phyloP scores from a whole-genome alignment of 2,113 vertebrate species.

The Bubo scandiacus region DNA sequence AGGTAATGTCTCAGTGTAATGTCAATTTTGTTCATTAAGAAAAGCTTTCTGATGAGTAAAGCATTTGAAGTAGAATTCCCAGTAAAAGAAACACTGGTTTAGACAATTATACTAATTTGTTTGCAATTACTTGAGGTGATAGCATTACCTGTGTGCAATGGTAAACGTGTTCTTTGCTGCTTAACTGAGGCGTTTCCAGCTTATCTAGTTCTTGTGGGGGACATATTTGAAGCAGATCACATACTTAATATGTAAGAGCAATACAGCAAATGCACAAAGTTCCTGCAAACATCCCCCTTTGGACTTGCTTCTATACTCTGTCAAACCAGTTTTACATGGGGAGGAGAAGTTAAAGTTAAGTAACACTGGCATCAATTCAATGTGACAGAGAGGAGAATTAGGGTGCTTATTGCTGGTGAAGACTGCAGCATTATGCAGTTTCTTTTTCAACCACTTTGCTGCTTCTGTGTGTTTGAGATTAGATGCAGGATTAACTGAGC shows the following conservation, averaged over 20 bases:
- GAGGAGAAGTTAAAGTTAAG: background rate
- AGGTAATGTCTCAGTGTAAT: background rate
- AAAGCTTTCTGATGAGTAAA: background rate
- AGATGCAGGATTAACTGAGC: background rate
- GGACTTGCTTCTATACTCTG: background rate
- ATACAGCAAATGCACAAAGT: background rate
- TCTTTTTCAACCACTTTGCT: background rate
- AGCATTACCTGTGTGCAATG: background rate
- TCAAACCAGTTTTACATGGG: background rate
- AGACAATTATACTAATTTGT: background rate
- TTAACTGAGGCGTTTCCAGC: background rate
- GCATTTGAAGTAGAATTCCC: background rate
- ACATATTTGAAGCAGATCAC: background rate
- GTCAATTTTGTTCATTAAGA: background rate
- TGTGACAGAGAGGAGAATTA: background rate
- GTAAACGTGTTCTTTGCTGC: background rate
- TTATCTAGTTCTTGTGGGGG: background rate
- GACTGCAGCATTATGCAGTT: background rate
- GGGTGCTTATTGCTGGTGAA: background rate
- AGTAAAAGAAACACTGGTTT: background rate
- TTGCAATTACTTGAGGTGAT: background rate
- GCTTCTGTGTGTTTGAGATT: background rate
- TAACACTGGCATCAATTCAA: background rate
- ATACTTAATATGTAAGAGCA: background rate
- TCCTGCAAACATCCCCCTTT: background rate